Base-by-base conservation (phyloP, 2,113 vertebrate genomes). In the Oryzias celebensis region DNA sequence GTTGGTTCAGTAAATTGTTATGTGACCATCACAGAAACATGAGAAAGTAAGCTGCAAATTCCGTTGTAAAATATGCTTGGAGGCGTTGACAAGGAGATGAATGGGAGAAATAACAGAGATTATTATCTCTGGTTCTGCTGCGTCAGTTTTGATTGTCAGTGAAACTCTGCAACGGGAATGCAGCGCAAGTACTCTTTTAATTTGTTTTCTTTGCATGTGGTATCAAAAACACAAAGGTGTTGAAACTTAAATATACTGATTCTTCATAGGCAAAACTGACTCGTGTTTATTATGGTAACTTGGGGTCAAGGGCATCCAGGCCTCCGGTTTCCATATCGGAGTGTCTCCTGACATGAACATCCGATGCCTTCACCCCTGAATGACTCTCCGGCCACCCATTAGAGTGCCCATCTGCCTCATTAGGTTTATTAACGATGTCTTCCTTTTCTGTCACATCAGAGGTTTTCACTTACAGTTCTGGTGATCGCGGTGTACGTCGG, bases 361-460 rank as follows among this genome's bases (percentile, higher is more conserved):
- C 65, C 65, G 7, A 55, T 65, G 71, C 55, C 55, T 64, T 82
- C 57, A 83, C 72, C 75, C 65, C 62, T 56, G 59, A 75, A 68
- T 67, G 71, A 71, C 75, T 81, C 65, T 75, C 70, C 72, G 55
- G 76, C 53, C 47, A 66, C 76, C 78, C 77, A 82, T 85, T 80
- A 90, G 71, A 69, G 68, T 60, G 66, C 65, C 72, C 84, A 74
- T 86, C 73, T 77, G 81, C 79, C 78, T 89, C 86, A 85, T 88
- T 90, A 87, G 87, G 78, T 80, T 81, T 85, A 88, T 87, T 86
- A 90, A 90, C 90, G 83, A 89, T 83, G 80, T 75, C 46, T 79
- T 78, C 68, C 58, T 62, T 75, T 28, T 68, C 56, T 78, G 73
- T 85, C 88, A 81, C 77, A 81, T 88, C 82, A 85, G 73, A 84